phyloP scores from a whole-genome alignment of 2,113 vertebrate genomes.

The Cyprinodon brontotheroides region DNA sequence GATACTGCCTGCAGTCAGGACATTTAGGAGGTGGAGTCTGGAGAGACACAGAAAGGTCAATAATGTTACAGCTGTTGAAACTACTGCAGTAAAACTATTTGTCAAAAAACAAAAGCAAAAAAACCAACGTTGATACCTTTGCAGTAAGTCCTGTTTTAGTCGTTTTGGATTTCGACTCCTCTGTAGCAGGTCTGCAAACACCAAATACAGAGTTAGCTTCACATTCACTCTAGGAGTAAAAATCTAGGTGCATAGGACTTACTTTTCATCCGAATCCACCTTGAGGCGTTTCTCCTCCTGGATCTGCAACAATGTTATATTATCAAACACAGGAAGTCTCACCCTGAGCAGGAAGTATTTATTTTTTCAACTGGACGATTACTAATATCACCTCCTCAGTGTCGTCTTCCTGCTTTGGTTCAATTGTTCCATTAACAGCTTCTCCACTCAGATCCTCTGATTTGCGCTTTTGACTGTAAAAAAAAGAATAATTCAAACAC shows the following conservation, averaged over 20 bases:
- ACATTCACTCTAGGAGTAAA: not conserved
- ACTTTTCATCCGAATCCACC: slow-evolving; percentile 83
- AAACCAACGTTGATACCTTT: slow-evolving; percentile 78
- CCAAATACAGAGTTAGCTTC: not conserved
- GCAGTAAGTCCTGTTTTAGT: slow-evolving; percentile 70
- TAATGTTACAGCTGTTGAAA: too few species aligned
- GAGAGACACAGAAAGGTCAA: not conserved
- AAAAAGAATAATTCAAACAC: not conserved
- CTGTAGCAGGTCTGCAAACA: slow-evolving; percentile 72
- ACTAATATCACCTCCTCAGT: slow-evolving; percentile 65
- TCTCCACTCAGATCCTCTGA: slow-evolving; percentile 85
- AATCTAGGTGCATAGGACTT: slow-evolving; percentile 42
- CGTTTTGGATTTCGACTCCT: slow-evolving; percentile 70
- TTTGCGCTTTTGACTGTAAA: slow-evolving; percentile 85
- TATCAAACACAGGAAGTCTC: not conserved
- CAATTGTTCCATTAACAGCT: slow-evolving; percentile 56
- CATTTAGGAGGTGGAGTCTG: slow-evolving; percentile 89
- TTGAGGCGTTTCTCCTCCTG: slow-evolving; percentile 90
- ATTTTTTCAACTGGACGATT: not conserved
- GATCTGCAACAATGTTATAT: slow-evolving; percentile 55
- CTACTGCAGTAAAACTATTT: too few species aligned
- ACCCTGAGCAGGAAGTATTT: not conserved
- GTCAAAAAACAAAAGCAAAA: not conserved
- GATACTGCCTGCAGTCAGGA: slow-evolving; percentile 88
- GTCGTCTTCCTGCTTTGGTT: slow-evolving; percentile 64